Evolutionary conservation across 2,888 invertebrate species (phyloP).

Genomic region (Cloeon dipterum): DNA sequence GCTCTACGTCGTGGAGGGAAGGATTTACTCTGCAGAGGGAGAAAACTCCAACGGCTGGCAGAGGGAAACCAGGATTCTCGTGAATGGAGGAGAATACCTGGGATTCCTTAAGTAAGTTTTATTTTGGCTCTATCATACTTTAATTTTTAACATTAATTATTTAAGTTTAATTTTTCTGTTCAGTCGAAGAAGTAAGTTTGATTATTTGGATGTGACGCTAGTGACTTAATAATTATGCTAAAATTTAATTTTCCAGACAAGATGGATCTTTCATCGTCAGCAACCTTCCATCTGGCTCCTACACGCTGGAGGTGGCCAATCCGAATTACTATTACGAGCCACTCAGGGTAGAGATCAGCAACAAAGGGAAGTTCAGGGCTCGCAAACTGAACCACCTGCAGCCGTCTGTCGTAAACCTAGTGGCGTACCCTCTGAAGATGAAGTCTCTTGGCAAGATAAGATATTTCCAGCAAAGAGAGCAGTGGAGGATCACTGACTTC

Average conservation of each 20-base stretch:
- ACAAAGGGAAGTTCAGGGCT: conserved; percentile 89
- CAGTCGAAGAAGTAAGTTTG: too few relatives aligned
- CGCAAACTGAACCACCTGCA: conserved; percentile 86
- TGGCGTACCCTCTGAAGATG: conserved; percentile 80
- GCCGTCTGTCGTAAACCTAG: conserved; percentile 68
- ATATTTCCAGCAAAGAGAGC: conserved; percentile 85
- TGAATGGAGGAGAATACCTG: conserved; percentile 73
- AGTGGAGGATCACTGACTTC: conserved; percentile 92
- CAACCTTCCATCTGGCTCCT: conserved; percentile 78
- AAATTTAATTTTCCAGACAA: conserved; percentile 41
- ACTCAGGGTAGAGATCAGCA: conserved; percentile 87
- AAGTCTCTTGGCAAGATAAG: conserved; percentile 57
- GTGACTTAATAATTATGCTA: not conserved
- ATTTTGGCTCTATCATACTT: too few relatives aligned
- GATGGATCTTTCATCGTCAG: conserved; percentile 80
- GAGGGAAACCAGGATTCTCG: conserved; percentile 48
- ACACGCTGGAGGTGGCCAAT: conserved; percentile 77
- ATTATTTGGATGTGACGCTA: not conserved
- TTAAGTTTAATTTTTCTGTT: too few relatives aligned
- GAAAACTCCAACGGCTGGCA: conserved; percentile 39
- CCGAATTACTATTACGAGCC: conserved; percentile 86
- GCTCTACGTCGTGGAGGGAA: conserved; percentile 63
- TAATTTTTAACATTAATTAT: too few relatives aligned
- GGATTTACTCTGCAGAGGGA: conserved; percentile 46
- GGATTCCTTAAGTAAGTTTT: conserved; percentile 44